Evolutionary conservation across 2,888 invertebrate species (phyloP).

Genomic region (Torymus tubicola): DNA sequence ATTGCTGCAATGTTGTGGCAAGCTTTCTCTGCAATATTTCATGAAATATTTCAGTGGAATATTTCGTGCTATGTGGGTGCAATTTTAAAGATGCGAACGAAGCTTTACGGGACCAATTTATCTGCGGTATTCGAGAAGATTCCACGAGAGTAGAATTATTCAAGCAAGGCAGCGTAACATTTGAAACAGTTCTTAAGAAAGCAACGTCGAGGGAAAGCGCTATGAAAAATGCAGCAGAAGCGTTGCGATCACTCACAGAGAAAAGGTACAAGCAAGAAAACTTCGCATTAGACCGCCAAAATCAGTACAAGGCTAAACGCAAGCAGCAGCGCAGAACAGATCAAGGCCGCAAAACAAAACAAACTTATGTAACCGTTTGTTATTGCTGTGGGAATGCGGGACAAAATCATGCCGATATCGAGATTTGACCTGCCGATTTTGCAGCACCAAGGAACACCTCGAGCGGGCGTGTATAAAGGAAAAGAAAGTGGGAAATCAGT

Average conservation of each 20-base stretch:
- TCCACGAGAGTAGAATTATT: neutral
- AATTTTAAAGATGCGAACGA: neutral
- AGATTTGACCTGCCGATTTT: neutral
- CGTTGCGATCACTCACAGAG: neutral
- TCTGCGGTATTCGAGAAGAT: neutral
- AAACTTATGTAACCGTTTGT: neutral
- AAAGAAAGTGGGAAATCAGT: neutral
- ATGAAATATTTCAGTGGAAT: too few relatives aligned
- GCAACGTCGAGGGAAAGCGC: neutral
- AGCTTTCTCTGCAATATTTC: too few relatives aligned
- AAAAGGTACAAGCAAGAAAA: constrained; percentile 1
- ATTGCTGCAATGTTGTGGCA: too few relatives aligned
- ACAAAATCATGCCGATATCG: neutral
- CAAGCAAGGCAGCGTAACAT: neutral
- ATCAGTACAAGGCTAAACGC: neutral
- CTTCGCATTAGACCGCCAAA: neutral
- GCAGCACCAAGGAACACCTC: neutral
- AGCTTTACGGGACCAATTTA: neutral
- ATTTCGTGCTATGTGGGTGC: too few relatives aligned
- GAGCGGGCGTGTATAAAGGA: neutral
- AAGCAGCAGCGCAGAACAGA: neutral
- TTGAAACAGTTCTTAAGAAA: neutral
- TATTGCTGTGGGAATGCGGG: neutral
- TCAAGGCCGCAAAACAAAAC: neutral
- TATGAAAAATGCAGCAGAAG: neutral